A percentile compares a stretch with the other conserved stretches of the same genome.
These are phyloP conservation scores for Tetanocera ferruginea DNA, from an alignment of 2,888 invertebrate species.

Conservation along the genomic window DNA sequence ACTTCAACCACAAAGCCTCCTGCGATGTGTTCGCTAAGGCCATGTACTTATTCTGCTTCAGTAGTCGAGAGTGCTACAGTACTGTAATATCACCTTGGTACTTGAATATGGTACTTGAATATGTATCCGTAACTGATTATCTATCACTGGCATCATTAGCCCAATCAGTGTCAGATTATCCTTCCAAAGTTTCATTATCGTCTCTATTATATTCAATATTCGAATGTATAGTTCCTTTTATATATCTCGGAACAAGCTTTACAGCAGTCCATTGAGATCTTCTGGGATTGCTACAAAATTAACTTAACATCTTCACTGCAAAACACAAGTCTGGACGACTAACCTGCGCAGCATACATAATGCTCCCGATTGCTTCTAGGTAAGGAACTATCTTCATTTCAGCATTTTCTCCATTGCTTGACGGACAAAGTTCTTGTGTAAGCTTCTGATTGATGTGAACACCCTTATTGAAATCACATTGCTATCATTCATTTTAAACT, in stretches of 20 bases:
- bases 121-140: conserved; percentile 20
- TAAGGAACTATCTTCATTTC: conserved; percentile 38
- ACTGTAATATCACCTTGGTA: too few species aligned
- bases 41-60: too few species aligned
- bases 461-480: conserved; percentile 17
- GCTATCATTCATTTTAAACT: conserved; percentile 18
- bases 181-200: conserved; percentile 23
- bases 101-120: background rate
- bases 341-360: conserved; percentile 34
- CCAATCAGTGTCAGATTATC: conserved; percentile 36
- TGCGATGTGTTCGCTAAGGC: too few species aligned
- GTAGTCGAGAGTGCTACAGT: too few species aligned
- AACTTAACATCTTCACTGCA: conserved; percentile 33
- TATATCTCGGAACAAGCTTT: background rate
- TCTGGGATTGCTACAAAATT: conserved; percentile 31
- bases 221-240: background rate
- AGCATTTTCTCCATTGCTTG: conserved; percentile 32
- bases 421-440: conserved; percentile 36
- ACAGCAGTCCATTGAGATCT: conserved; percentile 36
- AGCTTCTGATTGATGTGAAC: conserved; percentile 37
- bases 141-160: conserved; percentile 30
- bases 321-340: conserved; percentile 40
- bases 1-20: too few species aligned
- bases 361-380: conserved; percentile 31
- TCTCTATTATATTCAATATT: background rate